Evolutionary conservation across 2,797 vertebrate species (phyloP), one percentile per base, ranked within the genome.

Genomic region (Eulemur coronatus): DNA sequence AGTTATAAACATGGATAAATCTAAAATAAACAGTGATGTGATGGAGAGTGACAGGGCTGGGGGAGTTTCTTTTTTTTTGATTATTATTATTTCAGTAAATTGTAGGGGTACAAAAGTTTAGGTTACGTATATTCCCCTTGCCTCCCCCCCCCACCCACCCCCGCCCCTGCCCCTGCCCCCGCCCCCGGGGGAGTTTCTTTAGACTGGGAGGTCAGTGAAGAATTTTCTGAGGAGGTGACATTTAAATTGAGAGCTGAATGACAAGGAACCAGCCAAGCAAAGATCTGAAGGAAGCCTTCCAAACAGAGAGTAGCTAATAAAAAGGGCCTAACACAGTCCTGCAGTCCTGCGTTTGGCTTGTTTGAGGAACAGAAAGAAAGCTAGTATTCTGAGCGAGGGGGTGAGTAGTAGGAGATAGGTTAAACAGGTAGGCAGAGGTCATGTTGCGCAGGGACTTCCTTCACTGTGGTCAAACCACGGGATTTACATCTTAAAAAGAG

Each of bases 181-280:
- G 38, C 1, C 38, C 38, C 38, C 43, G 12, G 33, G 48, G 7
- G 26, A 84, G 46, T 84, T 75, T 84, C 70, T 73, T 80, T 75
- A 69, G 43, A 84, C 0, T 46, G 59, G 61, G n/a, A 10, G 9
- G 75, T 61, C 33, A 75, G 43, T 63, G 78, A 75, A 84, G 43
- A 96, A 75, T 84, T 79, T 89, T 90, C n/a, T 79, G 48, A 92
- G n/a, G 43, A 72, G 63, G 12, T 94, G 28, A 85, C 73, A 94
- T 86, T 89, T 96, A 89, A 76, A 82, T 65, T 35, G 75, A 85
- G 41, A 89, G 55, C 24, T 89, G 41, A 87, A 84, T 91, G 72
- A 95, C 35, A 87, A 87, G 69, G 55, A 92, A 35, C 30, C 70
- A 84, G 59, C n/a, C 69, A 67, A 69, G 70, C 30, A 84, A 78